Evolutionary conservation across 2,113 vertebrate species (phyloP).

Genomic region (Hippocampus abdominalis): DNA sequence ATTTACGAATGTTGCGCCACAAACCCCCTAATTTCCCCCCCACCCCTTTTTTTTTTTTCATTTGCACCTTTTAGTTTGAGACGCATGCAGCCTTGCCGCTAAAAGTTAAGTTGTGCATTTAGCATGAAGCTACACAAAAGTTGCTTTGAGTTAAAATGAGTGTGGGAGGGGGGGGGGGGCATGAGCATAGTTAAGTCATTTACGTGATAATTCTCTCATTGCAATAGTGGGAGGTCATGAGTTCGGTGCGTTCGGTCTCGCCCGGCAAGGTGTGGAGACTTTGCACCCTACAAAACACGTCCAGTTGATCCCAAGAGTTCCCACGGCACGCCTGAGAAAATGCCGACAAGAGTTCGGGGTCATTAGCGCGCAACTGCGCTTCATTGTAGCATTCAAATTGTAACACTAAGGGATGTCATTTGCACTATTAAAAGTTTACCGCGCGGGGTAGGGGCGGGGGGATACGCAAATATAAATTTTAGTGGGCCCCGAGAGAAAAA

Average conservation of each 20-base stretch:
- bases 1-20: background rate
- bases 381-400: background rate
- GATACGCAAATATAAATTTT: background rate
- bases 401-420: background rate
- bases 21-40: background rate
- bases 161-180: too few relatives aligned
- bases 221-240: conserved; percentile 5
- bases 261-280: conserved; percentile 33
- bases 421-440: background rate
- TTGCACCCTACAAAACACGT: conserved; percentile 51
- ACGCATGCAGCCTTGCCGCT: background rate
- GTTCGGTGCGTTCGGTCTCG: conserved; percentile 12
- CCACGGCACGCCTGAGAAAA: conserved; percentile 17
- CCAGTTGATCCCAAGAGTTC: conserved; percentile 22
- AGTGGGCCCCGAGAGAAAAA: background rate
- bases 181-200: background rate
- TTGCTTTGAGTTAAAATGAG: background rate
- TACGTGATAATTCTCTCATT: background rate
- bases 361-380: background rate
- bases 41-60: background rate
- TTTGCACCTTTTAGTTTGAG: background rate
- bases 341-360: conserved; percentile 28
- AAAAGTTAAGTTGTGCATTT: background rate
- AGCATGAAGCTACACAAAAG: background rate
- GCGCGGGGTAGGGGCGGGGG: too few relatives aligned